Conservation (phyloP, 2,888 invertebrate species). For the Agrilus mali region DNA sequence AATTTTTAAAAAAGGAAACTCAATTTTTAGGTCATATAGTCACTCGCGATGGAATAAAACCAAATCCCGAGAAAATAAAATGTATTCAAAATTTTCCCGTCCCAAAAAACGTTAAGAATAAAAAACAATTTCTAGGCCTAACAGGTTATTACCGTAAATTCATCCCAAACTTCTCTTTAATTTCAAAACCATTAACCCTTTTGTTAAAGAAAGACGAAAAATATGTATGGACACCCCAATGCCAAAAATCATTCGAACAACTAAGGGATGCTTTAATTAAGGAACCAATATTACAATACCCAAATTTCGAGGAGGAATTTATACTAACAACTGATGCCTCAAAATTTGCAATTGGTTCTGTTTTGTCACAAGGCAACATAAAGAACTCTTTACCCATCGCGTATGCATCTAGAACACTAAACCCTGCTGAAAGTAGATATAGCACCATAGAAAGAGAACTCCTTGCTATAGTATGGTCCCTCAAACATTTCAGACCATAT, state of each 20-base stretch:
- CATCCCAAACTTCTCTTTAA: slow-evolving; percentile 3
- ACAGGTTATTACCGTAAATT: slow-evolving; percentile 5
- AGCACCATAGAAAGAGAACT: slow-evolving; percentile 3
- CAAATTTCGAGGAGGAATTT: too few species aligned
- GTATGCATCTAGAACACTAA: too few species aligned
- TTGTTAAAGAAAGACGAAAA: background rate
- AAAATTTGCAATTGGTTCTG: too few species aligned
- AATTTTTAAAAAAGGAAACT: background rate
- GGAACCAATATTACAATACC: too few species aligned
- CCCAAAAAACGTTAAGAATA: slow-evolving; percentile 5
- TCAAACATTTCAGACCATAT: slow-evolving; percentile 8
- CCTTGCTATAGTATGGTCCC: slow-evolving; percentile 1
- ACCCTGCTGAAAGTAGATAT: too few species aligned
- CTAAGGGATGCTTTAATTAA: too few species aligned
- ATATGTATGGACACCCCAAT: too few species aligned
- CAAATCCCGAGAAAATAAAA: slow-evolving; percentile 3
- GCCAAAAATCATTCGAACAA: too few species aligned
- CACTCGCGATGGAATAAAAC: slow-evolving; percentile 11
- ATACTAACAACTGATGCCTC: too few species aligned
- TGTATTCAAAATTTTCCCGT: slow-evolving; percentile 3
- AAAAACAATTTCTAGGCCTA: slow-evolving; percentile 4
- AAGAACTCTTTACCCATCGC: too few species aligned
- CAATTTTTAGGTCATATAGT: slow-evolving; percentile 4
- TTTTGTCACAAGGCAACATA: too few species aligned
- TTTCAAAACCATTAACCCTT: slow-evolving; percentile 3